phyloP scores from a whole-genome alignment of 2,888 invertebrate genomes.

The Torymus texanus region DNA sequence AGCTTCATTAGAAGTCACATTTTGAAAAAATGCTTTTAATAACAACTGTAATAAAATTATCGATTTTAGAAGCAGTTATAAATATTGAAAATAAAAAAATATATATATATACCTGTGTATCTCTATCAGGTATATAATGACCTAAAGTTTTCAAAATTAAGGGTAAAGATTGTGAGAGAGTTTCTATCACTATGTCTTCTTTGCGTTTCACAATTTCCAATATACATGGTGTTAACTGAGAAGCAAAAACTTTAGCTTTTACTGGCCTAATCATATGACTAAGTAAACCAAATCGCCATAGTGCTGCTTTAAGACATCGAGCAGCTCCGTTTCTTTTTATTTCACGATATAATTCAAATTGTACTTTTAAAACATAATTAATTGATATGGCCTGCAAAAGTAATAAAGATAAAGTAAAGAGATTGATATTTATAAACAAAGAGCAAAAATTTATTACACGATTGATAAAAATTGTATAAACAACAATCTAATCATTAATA shows the following conservation, averaged over 20 bases:
- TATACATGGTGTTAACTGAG: slow-evolving; percentile 85
- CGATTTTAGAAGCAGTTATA: slow-evolving; percentile 11
- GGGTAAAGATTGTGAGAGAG: slow-evolving; percentile 79
- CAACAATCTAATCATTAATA: background rate
- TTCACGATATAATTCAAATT: slow-evolving; percentile 88
- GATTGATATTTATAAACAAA: background rate
- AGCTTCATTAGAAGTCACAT: slow-evolving; percentile 78
- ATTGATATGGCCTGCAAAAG: slow-evolving; percentile 78
- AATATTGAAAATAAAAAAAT: slow-evolving; percentile 11
- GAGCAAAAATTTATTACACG: background rate
- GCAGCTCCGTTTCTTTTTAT: slow-evolving; percentile 86
- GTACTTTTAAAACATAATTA: slow-evolving; percentile 83
- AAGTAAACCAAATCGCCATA: slow-evolving; percentile 86
- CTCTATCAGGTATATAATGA: slow-evolving; percentile 83
- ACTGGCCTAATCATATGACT: slow-evolving; percentile 85
- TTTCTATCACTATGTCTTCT: slow-evolving; percentile 85
- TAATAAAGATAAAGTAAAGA: background rate
- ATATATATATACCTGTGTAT: slow-evolving; percentile 78
- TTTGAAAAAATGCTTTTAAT: slow-evolving; percentile 79
- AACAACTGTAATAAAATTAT: slow-evolving; percentile 74
- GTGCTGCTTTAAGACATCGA: slow-evolving; percentile 84
- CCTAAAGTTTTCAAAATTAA: slow-evolving; percentile 83
- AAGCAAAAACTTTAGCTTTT: slow-evolving; percentile 86
- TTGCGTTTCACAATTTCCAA: slow-evolving; percentile 82
- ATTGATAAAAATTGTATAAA: background rate